Evolutionary conservation across 2,888 invertebrate genomes (phyloP).

Genomic region (Folsomia candida): DNA sequence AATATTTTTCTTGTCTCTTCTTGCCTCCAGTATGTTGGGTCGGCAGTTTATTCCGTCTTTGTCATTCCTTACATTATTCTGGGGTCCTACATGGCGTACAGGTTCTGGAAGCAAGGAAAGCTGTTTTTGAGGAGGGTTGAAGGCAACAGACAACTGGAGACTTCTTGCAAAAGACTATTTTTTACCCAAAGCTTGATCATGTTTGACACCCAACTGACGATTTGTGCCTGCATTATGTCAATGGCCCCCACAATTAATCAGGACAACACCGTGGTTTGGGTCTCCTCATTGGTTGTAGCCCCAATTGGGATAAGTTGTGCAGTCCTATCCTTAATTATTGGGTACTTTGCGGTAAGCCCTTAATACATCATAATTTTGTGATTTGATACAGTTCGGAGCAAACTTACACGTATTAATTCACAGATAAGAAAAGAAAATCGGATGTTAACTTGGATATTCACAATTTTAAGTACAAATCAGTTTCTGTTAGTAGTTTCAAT

Average conservation of each 20-base stretch:
- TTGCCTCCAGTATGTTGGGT: background rate
- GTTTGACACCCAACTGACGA: constrained; percentile 39
- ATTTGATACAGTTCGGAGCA: background rate
- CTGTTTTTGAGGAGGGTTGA: constrained; percentile 34
- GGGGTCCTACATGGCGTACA: constrained; percentile 34
- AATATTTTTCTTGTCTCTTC: too few relatives aligned
- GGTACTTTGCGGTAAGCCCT: constrained; percentile 37
- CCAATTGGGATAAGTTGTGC: constrained; percentile 34
- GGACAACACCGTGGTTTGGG: constrained; percentile 28
- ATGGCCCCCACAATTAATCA: constrained; percentile 37
- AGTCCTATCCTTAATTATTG: constrained; percentile 30
- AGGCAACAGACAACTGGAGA: constrained; percentile 30
- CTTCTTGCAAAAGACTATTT: constrained; percentile 35
- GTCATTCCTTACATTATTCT: constrained; percentile 35
- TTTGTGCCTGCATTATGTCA: constrained; percentile 38
- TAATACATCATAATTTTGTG: background rate
- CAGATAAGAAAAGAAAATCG: constrained; percentile 39
- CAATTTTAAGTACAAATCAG: constrained; percentile 35
- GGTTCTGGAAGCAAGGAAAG: constrained; percentile 38
- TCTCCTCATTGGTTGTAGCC: constrained; percentile 34
- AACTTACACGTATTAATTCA: background rate
- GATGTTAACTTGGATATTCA: constrained; percentile 35
- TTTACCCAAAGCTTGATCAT: constrained; percentile 38
- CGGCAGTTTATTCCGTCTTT: constrained; percentile 17
- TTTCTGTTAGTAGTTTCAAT: constrained; percentile 32